Conservation (phyloP, 2,113 vertebrate genomes). For the Choloepus hoffmanni region DNA sequence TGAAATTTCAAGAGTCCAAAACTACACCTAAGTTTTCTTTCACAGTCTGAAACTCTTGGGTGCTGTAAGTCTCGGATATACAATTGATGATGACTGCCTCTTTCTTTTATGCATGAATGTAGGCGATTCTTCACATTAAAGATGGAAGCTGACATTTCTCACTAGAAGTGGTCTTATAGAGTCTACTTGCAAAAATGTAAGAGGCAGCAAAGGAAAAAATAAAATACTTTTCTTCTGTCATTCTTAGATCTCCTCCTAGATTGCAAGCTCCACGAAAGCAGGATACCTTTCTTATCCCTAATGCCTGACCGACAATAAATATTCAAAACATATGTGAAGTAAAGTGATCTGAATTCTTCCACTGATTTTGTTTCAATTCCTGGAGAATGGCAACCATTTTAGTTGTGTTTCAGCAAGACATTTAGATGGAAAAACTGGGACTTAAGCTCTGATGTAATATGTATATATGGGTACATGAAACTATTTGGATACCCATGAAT, state of each 20-base stretch:
- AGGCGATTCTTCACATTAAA: conserved; percentile 56
- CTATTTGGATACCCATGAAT: background rate
- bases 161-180: background rate
- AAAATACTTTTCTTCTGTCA: background rate
- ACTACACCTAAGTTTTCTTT: conserved; percentile 9
- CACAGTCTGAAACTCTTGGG: background rate
- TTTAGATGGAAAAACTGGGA: no score
- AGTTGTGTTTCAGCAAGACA: no score
- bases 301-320: background rate
- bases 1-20: background rate
- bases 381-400: no score
- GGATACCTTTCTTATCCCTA: background rate
- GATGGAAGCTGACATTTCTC: conserved; percentile 6
- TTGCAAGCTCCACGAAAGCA: conserved; percentile 15
- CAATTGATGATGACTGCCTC: background rate
- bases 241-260: conserved; percentile 3
- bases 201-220: background rate
- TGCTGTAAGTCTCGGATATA: background rate
- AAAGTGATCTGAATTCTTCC: background rate
- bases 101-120: conserved; percentile 58
- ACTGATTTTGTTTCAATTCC: background rate
- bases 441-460: no score
- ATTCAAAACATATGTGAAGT: conserved; percentile 24
- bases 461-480: background rate
- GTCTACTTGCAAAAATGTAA: background rate